phyloP scores from a whole-genome alignment of 2,888 invertebrate genomes.

The Tanypteryx hageni region DNA sequence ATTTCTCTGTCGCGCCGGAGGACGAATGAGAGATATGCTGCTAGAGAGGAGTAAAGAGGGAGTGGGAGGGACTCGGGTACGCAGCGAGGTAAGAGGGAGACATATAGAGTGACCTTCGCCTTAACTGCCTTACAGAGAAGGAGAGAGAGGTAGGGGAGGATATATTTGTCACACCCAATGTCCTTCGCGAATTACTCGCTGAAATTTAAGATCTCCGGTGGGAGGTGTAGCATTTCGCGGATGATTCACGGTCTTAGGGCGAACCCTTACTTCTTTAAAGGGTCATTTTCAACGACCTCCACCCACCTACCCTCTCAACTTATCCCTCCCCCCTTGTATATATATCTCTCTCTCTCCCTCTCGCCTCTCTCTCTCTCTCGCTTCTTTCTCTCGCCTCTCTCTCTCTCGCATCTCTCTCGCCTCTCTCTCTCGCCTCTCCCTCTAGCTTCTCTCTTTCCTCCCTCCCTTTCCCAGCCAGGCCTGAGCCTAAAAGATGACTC shows the following conservation, averaged over 20 bases:
- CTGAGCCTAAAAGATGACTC: constrained; percentile 2
- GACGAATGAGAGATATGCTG: too few species aligned
- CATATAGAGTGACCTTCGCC: neutral
- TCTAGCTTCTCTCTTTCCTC: too few species aligned
- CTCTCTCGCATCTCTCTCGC: too few species aligned
- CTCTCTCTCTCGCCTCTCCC: too few species aligned
- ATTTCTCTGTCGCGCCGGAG: too few species aligned
- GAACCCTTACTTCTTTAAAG: neutral
- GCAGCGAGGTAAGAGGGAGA: neutral
- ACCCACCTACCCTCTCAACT: too few species aligned
- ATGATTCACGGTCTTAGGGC: neutral
- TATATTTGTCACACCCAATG: neutral
- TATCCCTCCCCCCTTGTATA: too few species aligned
- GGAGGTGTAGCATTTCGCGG: constrained; percentile 16
- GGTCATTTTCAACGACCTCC: neutral
- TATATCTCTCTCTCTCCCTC: too few species aligned
- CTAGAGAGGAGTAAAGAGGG: neutral
- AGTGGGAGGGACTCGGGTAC: neutral
- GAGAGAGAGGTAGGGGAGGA: neutral
- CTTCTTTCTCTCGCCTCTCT: too few species aligned
- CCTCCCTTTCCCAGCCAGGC: neutral
- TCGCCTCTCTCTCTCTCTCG: too few species aligned
- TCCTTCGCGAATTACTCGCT: neutral
- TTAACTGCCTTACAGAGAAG: neutral
- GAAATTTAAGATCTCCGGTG: neutral